These are phyloP conservation scores for Poecilia gillii DNA, from an alignment of 2,797 vertebrate genomes.

Conservation along the genomic window DNA sequence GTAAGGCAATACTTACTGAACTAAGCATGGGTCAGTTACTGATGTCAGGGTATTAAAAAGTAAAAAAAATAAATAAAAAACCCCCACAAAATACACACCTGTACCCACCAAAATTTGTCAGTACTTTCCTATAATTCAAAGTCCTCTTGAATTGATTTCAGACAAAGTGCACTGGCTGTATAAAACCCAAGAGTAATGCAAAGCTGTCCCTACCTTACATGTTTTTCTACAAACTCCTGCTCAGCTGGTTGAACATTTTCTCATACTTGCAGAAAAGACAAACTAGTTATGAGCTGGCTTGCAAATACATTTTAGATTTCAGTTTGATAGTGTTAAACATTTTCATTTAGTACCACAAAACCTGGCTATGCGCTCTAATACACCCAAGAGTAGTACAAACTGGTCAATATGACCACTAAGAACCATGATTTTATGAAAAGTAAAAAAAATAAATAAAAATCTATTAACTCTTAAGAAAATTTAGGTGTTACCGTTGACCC, in stretches of 20 bases:
- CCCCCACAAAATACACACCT: background rate
- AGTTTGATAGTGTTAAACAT: background rate
- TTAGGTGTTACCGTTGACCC: background rate
- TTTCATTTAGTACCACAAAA: background rate
- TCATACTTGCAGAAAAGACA: background rate
- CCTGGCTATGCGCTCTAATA: background rate
- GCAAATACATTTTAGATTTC: background rate
- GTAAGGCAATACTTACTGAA: background rate
- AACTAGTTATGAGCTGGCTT: background rate
- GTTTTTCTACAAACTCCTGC: background rate
- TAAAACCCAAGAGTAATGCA: background rate
- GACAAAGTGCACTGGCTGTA: background rate
- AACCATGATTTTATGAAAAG: background rate
- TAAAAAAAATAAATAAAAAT: background rate
- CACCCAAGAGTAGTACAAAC: background rate
- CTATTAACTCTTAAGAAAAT: background rate
- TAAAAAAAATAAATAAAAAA: background rate
- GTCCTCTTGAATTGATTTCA: background rate
- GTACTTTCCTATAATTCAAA: background rate
- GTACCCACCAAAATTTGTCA: background rate
- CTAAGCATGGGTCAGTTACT: background rate
- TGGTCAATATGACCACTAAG: background rate
- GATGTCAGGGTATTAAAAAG: background rate
- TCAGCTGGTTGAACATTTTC: background rate
- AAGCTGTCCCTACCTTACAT: background rate